Evolutionary conservation across 2,888 invertebrate genomes (phyloP).

Genomic region (Trissonchulus latispiculum): DNA sequence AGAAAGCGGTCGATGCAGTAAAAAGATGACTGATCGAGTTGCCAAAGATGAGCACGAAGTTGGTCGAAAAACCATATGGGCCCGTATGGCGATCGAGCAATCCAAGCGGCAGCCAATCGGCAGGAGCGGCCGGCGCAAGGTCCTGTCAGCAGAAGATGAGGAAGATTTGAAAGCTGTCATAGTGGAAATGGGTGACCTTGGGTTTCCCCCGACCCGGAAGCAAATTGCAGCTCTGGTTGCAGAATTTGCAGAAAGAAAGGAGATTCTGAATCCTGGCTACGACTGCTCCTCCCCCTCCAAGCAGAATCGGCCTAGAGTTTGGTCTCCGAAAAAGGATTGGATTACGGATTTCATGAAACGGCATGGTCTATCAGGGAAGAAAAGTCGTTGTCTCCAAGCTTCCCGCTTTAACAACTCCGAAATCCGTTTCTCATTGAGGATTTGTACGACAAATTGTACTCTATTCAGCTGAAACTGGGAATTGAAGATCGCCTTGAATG

Average conservation of each 20-base stretch:
- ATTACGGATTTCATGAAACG: neutral
- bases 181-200: neutral
- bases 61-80: no score
- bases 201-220: slow-evolving; percentile 5
- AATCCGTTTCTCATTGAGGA: neutral
- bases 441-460: neutral
- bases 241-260: neutral
- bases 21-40: no score
- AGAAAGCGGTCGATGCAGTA: no score
- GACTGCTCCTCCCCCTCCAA: neutral
- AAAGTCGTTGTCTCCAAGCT: no score
- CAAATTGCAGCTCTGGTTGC: neutral
- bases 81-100: no score
- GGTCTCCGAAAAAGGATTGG: neutral
- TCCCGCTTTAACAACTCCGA: neutral
- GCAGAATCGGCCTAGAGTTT: neutral
- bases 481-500: no score
- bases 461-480: no score
- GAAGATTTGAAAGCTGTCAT: no score
- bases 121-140: no score
- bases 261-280: neutral
- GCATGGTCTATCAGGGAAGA: neutral
- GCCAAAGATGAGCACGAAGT: no score
- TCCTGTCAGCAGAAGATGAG: no score
- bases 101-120: no score